A percentile compares a stretch with the other conserved stretches of the same genome.
These are phyloP conservation scores for Thymelicus sylvestris DNA, from an alignment of 2,888 invertebrate species.

Conservation along the genomic window DNA sequence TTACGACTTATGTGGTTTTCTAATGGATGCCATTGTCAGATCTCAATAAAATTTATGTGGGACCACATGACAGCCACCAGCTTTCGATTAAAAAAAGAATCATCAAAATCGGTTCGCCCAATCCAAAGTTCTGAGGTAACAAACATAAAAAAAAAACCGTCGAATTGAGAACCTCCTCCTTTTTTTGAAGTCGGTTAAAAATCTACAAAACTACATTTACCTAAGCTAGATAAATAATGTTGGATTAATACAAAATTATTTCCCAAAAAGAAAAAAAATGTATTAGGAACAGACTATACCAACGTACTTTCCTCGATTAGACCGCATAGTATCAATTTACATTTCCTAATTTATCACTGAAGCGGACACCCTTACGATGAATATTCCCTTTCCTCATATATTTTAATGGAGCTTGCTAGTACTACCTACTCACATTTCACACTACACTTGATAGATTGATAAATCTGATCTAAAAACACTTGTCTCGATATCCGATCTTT, in stretches of 20 bases:
- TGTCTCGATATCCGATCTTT: neutral
- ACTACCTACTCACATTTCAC: neutral
- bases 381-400: neutral
- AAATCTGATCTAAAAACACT: neutral
- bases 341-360: conserved; percentile 9
- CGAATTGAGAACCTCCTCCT: too few species aligned
- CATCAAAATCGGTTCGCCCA: too few species aligned
- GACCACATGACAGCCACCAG: too few species aligned
- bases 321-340: neutral
- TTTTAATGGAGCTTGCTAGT: conserved; percentile 3
- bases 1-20: too few species aligned
- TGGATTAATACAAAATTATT: neutral
- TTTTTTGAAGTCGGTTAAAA: too few species aligned
- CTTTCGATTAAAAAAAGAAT: too few species aligned
- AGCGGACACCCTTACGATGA: conserved; percentile 8
- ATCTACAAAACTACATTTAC: too few species aligned
- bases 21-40: too few species aligned
- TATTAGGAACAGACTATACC: neutral
- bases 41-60: too few species aligned
- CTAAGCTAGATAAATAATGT: too few species aligned
- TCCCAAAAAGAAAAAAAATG: neutral
- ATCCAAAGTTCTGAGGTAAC: too few species aligned
- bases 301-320: neutral
- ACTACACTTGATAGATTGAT: neutral
- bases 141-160: too few species aligned